Conservation (phyloP, 1,140 invertebrate genomes). For the Dreissena rostriformis region DNA sequence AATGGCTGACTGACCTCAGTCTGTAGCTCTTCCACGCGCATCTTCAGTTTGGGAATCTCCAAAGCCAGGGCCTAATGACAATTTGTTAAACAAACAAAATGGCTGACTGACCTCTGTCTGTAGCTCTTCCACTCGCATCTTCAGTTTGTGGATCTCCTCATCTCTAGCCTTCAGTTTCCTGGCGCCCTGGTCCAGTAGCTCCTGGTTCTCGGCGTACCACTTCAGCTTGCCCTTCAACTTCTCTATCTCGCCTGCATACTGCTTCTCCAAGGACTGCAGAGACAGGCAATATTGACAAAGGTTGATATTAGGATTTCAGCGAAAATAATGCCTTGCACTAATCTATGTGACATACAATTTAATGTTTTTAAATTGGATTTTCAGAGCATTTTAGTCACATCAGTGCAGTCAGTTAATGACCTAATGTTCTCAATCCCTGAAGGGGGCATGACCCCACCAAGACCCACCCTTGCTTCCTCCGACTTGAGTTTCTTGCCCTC, state of each 20-base stretch:
- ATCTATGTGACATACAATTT: no score
- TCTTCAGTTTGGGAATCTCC: slow-evolving; percentile 74
- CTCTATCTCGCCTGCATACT: slow-evolving; percentile 73
- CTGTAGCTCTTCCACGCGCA: slow-evolving; percentile 73
- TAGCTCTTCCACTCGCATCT: slow-evolving; percentile 74
- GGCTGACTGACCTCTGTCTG: slow-evolving; percentile 71
- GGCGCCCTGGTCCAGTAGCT: slow-evolving; percentile 75
- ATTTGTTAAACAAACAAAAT: no score
- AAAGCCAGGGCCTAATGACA: no score
- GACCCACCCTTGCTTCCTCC: slow-evolving; percentile 69
- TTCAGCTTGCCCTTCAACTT: slow-evolving; percentile 74
- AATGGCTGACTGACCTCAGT: slow-evolving; percentile 76
- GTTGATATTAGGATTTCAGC: no score
- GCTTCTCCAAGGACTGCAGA: slow-evolving; percentile 69
- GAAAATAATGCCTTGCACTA: no score
- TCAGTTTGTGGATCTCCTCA: slow-evolving; percentile 74
- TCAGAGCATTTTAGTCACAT: no score
- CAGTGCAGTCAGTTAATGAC: no score
- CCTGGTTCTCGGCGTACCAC: slow-evolving; percentile 80
- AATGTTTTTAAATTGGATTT: no score
- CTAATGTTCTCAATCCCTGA: no score
- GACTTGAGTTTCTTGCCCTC: slow-evolving; percentile 64
- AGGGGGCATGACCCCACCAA: background rate
- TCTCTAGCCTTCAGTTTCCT: slow-evolving; percentile 70
- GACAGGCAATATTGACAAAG: background rate